Evolutionary conservation across 2,888 invertebrate genomes (phyloP).

Genomic region (Piscicola geometra): DNA sequence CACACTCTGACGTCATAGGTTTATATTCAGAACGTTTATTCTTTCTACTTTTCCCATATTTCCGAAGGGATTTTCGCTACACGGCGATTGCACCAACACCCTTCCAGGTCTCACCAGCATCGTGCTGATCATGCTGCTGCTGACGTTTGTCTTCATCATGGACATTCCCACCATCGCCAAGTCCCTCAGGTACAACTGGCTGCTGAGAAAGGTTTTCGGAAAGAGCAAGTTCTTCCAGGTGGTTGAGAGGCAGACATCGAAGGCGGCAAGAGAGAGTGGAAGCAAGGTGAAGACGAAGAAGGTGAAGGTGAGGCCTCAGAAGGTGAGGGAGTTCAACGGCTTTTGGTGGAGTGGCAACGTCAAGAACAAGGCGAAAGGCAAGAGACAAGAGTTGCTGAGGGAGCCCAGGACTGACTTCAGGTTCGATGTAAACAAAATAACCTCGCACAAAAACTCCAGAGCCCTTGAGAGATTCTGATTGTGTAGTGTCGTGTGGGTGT

Average conservation of each 20-base stretch:
- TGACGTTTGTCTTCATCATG: conserved; percentile 24
- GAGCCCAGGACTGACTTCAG: neutral
- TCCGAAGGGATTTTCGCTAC: too few relatives aligned
- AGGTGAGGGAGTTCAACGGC: neutral
- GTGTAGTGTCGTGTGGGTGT: too few relatives aligned
- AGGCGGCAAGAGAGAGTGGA: neutral
- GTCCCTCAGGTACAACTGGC: neutral
- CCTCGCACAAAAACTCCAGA: too few relatives aligned
- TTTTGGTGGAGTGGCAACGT: conserved; percentile 15
- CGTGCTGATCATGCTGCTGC: conserved; percentile 17
- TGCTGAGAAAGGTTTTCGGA: conserved; percentile 7
- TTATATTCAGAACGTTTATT: too few relatives aligned
- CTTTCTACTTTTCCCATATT: too few relatives aligned
- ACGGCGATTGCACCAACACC: too few relatives aligned
- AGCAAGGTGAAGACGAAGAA: neutral
- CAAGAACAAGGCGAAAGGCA: neutral
- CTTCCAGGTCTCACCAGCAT: conserved; percentile 14
- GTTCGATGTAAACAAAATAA: neutral
- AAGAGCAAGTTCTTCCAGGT: neutral
- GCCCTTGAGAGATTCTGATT: too few relatives aligned
- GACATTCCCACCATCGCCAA: conserved; percentile 22
- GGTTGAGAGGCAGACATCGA: neutral
- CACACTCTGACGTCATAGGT: conserved; percentile 26
- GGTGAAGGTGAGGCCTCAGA: neutral
- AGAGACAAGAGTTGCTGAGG: neutral